phyloP scores from a whole-genome alignment of 23 tunicate genomes.

The Botrylloides violaceus region DNA sequence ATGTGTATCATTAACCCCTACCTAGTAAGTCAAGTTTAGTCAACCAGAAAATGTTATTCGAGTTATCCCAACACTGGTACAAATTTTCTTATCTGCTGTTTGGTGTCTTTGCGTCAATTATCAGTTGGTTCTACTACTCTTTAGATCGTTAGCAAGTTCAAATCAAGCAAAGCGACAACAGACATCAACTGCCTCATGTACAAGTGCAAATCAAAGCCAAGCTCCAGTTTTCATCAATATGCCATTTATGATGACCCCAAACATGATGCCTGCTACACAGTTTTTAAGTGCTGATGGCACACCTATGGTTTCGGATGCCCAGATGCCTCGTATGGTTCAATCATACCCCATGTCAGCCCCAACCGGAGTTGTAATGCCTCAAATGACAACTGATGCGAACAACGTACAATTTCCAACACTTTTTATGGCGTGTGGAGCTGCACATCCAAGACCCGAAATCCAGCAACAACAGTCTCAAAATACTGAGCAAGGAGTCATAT shows the following conservation, averaged over 20 bases:
- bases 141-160: background rate
- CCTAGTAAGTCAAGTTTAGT: too few species aligned
- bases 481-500: background rate
- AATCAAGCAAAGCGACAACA: background rate
- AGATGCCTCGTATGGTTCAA: background rate
- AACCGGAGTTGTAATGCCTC: conserved; percentile 2
- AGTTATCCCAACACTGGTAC: too few species aligned
- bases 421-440: background rate
- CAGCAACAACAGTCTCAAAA: background rate
- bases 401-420: background rate
- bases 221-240: conserved; percentile 20
- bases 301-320: background rate
- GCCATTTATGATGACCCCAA: conserved; percentile 22
- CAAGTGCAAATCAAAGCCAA: background rate
- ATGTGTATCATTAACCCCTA: too few species aligned
- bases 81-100: too few species aligned
- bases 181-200: background rate
- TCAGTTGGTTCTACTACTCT: too few species aligned
- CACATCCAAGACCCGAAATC: background rate
- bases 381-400: background rate
- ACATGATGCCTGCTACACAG: conserved; percentile 5
- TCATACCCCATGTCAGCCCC: background rate
- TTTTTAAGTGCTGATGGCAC: background rate
- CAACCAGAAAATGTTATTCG: too few species aligned
- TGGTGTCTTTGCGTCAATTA: too few species aligned